Evolutionary conservation across 2,113 vertebrate species (phyloP).

Genomic region (Phaethornis superciliosus): DNA sequence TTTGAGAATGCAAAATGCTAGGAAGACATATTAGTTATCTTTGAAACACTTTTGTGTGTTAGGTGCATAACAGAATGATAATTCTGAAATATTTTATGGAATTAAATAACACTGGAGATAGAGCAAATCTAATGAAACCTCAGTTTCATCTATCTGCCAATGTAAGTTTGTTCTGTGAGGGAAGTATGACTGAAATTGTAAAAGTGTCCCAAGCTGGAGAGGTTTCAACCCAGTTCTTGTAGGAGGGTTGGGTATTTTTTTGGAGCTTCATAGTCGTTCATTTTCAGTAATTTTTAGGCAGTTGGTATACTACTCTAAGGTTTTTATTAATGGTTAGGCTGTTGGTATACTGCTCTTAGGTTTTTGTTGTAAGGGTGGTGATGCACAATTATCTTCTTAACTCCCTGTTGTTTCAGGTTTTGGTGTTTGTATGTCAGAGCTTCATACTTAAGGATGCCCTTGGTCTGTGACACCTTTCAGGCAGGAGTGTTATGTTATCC

Average conservation of each 20-base stretch:
- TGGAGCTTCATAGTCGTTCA: neutral
- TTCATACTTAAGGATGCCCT: neutral
- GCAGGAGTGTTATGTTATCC: neutral
- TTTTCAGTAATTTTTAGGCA: neutral
- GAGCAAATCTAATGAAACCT: neutral
- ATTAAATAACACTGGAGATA: neutral
- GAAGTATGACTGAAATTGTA: neutral
- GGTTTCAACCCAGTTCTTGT: neutral
- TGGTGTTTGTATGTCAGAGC: neutral
- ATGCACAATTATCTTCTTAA: neutral
- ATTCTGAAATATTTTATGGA: constrained; percentile 8
- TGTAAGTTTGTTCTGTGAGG: neutral
- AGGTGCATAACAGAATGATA: neutral
- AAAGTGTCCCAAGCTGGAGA: neutral
- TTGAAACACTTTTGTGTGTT: neutral
- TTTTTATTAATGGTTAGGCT: neutral
- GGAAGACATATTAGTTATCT: neutral
- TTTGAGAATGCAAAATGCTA: neutral
- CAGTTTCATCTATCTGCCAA: neutral
- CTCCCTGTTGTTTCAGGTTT: neutral
- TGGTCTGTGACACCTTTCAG: neutral
- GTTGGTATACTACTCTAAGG: neutral
- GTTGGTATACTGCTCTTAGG: neutral
- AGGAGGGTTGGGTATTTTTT: neutral
- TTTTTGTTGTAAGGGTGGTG: neutral